These are phyloP conservation scores for Hyposoter dolosus DNA, from an alignment of 2,888 invertebrate genomes.

Conservation along the genomic window DNA sequence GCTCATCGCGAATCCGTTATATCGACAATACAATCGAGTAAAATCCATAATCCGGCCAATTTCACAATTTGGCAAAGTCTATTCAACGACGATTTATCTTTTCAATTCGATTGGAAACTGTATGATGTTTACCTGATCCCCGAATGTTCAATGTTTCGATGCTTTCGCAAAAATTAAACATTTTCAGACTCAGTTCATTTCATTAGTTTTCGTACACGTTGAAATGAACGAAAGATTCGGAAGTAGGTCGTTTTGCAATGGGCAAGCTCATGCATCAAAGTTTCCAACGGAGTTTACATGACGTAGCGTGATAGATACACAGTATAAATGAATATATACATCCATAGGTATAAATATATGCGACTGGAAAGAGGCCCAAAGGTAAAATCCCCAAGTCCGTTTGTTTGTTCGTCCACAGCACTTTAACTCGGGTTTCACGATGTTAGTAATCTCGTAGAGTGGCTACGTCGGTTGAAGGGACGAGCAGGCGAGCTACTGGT, in stretches of 20 bases:
- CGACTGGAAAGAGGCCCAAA: slow-evolving; percentile 30
- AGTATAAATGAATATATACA: background rate
- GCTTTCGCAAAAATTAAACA: too few relatives aligned
- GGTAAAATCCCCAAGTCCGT: slow-evolving; percentile 64
- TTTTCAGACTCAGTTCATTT: slow-evolving; percentile 26
- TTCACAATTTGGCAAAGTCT: background rate
- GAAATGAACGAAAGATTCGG: background rate
- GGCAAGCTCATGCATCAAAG: slow-evolving; percentile 70
- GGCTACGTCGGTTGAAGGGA: slow-evolving; percentile 66
- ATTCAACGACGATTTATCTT: background rate
- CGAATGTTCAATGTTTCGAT: slow-evolving; percentile 1
- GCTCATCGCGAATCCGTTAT: background rate
- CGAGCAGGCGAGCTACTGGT: slow-evolving; percentile 26
- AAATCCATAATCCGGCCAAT: background rate
- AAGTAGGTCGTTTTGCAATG: slow-evolving; percentile 59
- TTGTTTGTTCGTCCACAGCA: slow-evolving; percentile 68
- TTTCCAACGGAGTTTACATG: slow-evolving; percentile 60
- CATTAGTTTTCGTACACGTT: slow-evolving; percentile 33
- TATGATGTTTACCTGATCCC: background rate
- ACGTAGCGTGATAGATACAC: slow-evolving; percentile 51
- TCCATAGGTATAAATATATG: background rate
- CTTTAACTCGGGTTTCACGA: slow-evolving; percentile 67
- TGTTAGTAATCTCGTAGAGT: slow-evolving; percentile 75
- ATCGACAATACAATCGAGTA: background rate
- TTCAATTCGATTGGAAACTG: background rate